These are phyloP conservation scores for Ctena decussata DNA, from an alignment of 2,888 invertebrate genomes.

Conservation along the genomic window DNA sequence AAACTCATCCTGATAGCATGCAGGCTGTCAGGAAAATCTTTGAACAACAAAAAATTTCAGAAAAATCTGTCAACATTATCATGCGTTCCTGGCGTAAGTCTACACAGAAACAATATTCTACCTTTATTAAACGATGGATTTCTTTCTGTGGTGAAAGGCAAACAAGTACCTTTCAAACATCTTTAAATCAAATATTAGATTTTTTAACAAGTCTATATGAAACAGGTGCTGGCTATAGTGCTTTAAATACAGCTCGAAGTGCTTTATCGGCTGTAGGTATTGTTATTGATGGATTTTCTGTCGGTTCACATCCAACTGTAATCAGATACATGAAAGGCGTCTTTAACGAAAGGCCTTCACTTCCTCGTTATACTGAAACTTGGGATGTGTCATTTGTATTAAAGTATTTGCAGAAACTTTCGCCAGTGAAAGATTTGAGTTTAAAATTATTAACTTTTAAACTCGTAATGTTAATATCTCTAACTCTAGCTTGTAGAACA, in stretches of 20 bases:
- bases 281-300: neutral
- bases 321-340: slow-evolving; percentile 19
- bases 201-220: slow-evolving; percentile 11
- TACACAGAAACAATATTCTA: slow-evolving; percentile 39
- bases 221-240: slow-evolving; percentile 4
- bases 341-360: neutral
- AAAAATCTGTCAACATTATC: slow-evolving; percentile 1
- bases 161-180: neutral
- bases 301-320: slow-evolving; percentile 17
- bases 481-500: neutral
- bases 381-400: slow-evolving; percentile 29
- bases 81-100: slow-evolving; percentile 25
- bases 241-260: slow-evolving; percentile 20
- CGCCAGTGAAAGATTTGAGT: neutral
- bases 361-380: neutral
- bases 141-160: too few relatives aligned
- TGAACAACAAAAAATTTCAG: slow-evolving; percentile 5
- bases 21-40: slow-evolving; percentile 17
- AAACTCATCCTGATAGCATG: slow-evolving; percentile 20
- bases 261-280: slow-evolving; percentile 19
- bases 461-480: neutral
- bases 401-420: neutral
- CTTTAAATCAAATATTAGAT: slow-evolving; percentile 16
- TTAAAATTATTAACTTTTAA: neutral
- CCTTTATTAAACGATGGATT: slow-evolving; percentile 31